Percentiles rank a stretch among this genome's conserved stretches.
Evolutionary conservation across 1,140 invertebrate genomes (phyloP).

Genomic region (Helicoverpa armigera): DNA sequence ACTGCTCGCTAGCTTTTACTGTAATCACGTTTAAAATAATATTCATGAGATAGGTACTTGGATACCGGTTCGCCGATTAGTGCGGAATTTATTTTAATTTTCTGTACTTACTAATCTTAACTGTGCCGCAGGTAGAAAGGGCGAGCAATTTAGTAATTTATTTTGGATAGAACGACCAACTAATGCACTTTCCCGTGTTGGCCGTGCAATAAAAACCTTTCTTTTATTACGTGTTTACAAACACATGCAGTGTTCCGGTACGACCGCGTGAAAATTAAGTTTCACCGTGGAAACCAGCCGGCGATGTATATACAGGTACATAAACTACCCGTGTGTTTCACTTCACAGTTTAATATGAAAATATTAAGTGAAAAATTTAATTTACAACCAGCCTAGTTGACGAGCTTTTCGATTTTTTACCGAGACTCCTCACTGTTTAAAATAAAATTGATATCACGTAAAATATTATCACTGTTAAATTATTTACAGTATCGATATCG

Average conservation of each 20-base stretch:
- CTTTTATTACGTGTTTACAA: conserved; percentile 57
- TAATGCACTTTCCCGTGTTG: conserved; percentile 49
- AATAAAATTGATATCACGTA: conserved; percentile 2
- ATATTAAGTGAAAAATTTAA: conserved; percentile 49
- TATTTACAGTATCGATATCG: neutral
- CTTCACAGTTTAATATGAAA: conserved; percentile 42
- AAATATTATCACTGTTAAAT: neutral
- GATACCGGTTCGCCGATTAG: conserved; percentile 4
- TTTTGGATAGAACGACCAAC: conserved; percentile 34
- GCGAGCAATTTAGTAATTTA: conserved; percentile 36
- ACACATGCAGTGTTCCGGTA: conserved; percentile 55
- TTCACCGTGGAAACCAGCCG: conserved; percentile 37
- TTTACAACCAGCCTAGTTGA: conserved; percentile 18
- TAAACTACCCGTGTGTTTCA: conserved; percentile 37
- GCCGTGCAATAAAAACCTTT: conserved; percentile 52
- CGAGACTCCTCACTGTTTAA: neutral
- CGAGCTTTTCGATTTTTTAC: conserved; percentile 22
- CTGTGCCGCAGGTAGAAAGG: neutral
- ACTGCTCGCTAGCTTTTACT: conserved; percentile 46
- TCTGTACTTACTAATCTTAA: conserved; percentile 15
- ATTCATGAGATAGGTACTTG: conserved; percentile 31
- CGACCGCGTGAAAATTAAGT: conserved; percentile 57
- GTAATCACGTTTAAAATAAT: conserved; percentile 50
- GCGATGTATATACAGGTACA: conserved; percentile 17
- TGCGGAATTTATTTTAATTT: conserved; percentile 14